Conservation (phyloP, 2,113 vertebrate species). For the Platysteira castanea region DNA sequence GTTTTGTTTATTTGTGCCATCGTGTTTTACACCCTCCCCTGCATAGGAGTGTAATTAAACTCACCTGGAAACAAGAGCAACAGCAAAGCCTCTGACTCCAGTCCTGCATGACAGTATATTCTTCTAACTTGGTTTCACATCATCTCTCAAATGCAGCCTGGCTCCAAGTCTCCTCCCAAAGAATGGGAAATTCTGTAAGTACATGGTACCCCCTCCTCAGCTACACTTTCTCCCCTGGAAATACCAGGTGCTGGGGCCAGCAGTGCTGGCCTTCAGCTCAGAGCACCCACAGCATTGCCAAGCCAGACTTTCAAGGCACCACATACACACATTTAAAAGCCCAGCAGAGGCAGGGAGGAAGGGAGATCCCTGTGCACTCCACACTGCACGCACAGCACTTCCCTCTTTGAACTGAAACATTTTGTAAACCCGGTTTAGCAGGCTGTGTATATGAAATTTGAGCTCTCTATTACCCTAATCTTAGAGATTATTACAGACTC, state of each 20-base stretch:
- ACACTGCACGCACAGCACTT: rapidly evolving
- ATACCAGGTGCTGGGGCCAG: neutral
- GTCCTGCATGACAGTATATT: neutral
- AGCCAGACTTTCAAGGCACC: neutral
- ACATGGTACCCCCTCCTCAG: neutral
- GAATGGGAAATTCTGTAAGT: neutral
- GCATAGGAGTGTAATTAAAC: slow-evolving; percentile 9
- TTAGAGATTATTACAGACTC: neutral
- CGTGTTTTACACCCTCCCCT: neutral
- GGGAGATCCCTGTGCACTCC: neutral
- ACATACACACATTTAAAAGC: rapidly evolving
- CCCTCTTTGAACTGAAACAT: neutral
- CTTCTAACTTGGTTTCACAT: neutral
- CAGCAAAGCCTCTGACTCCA: neutral
- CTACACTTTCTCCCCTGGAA: neutral
- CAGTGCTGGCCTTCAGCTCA: neutral
- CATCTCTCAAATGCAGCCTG: neutral
- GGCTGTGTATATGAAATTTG: neutral
- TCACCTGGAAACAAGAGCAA: neutral
- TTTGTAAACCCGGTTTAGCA: neutral
- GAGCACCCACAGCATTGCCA: neutral
- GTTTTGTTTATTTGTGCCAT: neutral
- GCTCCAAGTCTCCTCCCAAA: neutral
- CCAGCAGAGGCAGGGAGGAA: neutral
- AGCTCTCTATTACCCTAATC: neutral